Evolutionary conservation across 92 coral and sea anemone species (phyloP), one percentile per base, ranked within the genome.

Genomic region (Parazoanthus atlanticus): DNA sequence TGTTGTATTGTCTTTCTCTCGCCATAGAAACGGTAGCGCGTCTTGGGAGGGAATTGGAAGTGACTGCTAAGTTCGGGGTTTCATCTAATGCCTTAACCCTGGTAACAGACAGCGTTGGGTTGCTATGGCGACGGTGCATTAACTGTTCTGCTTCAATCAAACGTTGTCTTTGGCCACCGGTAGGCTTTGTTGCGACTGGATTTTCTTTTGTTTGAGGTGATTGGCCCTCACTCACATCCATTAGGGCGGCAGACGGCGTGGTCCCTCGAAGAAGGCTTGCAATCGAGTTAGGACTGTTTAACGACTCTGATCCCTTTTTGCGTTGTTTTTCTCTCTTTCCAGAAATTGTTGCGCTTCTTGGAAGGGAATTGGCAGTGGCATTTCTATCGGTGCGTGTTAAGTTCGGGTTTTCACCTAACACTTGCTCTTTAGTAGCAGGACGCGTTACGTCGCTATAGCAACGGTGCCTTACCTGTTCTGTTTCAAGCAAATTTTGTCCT

Each of bases 271-370:
- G 43, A 40, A 40, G 43, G 43, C 6, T 40, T 40, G 43, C 43
- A 40, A 40, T 40, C 6, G 43, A 40, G 43, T 40, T 40, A 40
- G 43, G 43, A 4, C 6, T 40, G 6, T 8, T 4, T 40, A 40
- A 40, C 43, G 43, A 40, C 43, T 40, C 4, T 5, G 41, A 38
- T 38, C 5, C 25, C 36, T 29, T 34, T 16, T 10, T 3, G 1
- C 34, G 11, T 25, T 21, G 74, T 26, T 21, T 21, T 64, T 81
- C 67, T 36, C 54, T 81, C 32, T 28, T 34, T 0, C 19, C 6
- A 40, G 43, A 81, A 40, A 43, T n/a, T 23, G 74, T 81, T 5
- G 52, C n/a, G 75, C 61, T 66, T 38, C 86, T 82, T 82, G 86
- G 86, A 29, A 66, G 56, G 28, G 86, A 82, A 26, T 6, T 25